Evolutionary conservation across 2,888 invertebrate species (phyloP), one percentile per base, ranked within the genome.

Genomic region (Scaptomyza parva): DNA sequence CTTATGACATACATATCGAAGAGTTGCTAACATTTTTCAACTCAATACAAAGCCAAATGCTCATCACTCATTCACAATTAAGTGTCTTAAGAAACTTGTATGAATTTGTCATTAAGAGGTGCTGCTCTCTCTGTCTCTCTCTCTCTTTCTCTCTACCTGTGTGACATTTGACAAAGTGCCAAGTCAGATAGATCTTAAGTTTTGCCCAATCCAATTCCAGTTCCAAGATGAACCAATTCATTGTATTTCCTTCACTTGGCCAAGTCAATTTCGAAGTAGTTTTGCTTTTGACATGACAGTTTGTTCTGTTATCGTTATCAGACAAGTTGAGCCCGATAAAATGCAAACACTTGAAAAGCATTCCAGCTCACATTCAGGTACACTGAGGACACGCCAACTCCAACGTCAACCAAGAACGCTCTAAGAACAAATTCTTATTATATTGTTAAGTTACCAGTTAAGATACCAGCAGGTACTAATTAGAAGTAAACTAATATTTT

Each of bases 281-380:
- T 44, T 47, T 62, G 70, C 37, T 22, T 24, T 22, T 64, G 75
- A 59, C 73, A 62, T 26, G 41, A 59, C 62, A 62, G 67, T 74
- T 74, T 57, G 53, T 75, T 61, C 53, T 69, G 72, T 40, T 61
- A 66, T 70, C 70, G 75, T 73, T 70, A 75, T 66, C 66, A 61
- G 66, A 75, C 73, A 75, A 50, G 40, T 62, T 14, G 51, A 44
- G 37, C 14, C 47, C 68, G 68, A 72, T 72, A 63, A 62, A 68
- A 63, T 59, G 37, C 51, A 55, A 54, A 59, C 52, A 70, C 33
- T 53, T 26, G n/a, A n/a, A n/a, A n/a, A 37, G 18, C 50, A 53
- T 37, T 70, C 64, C 47, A 64, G 51, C 57, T 52, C 53, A 64
- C 26, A 30, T n/a, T n/a, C 59, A 59, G 47, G 37, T 52, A 43